Base-by-base conservation (phyloP, 2,113 vertebrate genomes). In the Macrotis lagotis region DNA sequence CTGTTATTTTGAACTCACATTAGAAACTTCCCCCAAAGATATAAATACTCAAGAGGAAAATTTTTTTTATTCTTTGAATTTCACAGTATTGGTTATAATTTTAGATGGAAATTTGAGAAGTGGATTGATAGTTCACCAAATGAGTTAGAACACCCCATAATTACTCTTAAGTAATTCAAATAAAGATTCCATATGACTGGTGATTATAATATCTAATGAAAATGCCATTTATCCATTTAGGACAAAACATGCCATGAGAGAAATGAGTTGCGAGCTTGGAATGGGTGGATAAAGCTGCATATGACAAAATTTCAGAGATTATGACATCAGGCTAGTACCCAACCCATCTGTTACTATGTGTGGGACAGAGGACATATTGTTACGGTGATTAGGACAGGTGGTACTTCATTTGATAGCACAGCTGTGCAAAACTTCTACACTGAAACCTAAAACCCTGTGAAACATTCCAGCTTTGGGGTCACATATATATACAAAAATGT, bases 391-490 rank as follows among this genome's bases (percentile, higher is more conserved):
- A 97, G 93, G 92, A 97, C 97, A 98, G 97, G 97, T 98, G 97
- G 97, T 92, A 95, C 96, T 94, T 95, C 97, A 97, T 96, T 97
- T 95, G 95, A 97, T 97, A 97, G 91, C 97, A 97, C 97, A 98
- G 97, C 97, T 98, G 97, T 97, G 96, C 92, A 92, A 91, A 96
- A 95, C 95, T 97, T 96, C 93, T 74, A 96, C 74, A 95, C 59
- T 14, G 97, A 97, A 98, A 98, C 95, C 88, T 92, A 94, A 98
- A 97, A 98, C 97, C 97, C 96, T 97, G 97, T 96, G 97, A 97
- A 97, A 97, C 91, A 91, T 92, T 95, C 93, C 91, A 94, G 91
- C 59, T 92, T 97, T 96, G 91, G 94, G 97, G 95, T 98, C 97
- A 97, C 95, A 48, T 14, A 83, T 44, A 83, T 25, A 66, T n/a